These are phyloP conservation scores for Proterorhinus semilunaris DNA, from an alignment of 2,113 vertebrate genomes.

Conservation along the genomic window DNA sequence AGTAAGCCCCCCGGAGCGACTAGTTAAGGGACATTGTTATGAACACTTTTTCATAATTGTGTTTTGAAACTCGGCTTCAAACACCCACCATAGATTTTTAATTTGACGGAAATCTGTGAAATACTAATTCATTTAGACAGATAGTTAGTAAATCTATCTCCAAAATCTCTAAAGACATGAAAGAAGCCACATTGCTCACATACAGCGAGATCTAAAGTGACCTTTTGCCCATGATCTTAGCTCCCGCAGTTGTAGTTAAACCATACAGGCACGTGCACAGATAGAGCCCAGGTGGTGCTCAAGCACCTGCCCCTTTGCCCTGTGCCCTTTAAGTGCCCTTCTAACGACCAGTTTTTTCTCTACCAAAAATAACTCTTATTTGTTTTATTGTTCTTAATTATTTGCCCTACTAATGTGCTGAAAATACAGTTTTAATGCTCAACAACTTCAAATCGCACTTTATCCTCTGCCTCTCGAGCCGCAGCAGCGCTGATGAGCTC, in stretches of 20 bases:
- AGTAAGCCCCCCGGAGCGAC: neutral
- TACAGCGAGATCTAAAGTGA: conserved; percentile 13
- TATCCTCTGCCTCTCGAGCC: too few species aligned
- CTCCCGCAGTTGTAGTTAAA: conserved; percentile 36
- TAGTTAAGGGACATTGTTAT: neutral
- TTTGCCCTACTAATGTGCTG: too few species aligned
- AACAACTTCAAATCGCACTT: too few species aligned
- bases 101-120: neutral
- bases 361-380: too few species aligned
- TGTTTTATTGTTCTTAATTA: too few species aligned
- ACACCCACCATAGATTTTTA: neutral
- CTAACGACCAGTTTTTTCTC: too few species aligned
- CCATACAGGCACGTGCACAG: too few species aligned
- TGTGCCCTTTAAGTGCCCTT: too few species aligned
- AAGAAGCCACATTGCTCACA: conserved; percentile 7
- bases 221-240: conserved; percentile 3
- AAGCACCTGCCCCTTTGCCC: too few species aligned
- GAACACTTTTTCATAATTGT: neutral
- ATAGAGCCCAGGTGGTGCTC: too few species aligned
- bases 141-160: neutral
- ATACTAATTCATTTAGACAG: neutral
- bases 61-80: neutral
- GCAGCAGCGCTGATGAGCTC: too few species aligned
- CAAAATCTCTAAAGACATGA: neutral
- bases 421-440: too few species aligned